Percentiles rank a stretch among this genome's conserved stretches.
phyloP scores from a whole-genome alignment of 2,888 invertebrate genomes.

The Syritta pipiens region DNA sequence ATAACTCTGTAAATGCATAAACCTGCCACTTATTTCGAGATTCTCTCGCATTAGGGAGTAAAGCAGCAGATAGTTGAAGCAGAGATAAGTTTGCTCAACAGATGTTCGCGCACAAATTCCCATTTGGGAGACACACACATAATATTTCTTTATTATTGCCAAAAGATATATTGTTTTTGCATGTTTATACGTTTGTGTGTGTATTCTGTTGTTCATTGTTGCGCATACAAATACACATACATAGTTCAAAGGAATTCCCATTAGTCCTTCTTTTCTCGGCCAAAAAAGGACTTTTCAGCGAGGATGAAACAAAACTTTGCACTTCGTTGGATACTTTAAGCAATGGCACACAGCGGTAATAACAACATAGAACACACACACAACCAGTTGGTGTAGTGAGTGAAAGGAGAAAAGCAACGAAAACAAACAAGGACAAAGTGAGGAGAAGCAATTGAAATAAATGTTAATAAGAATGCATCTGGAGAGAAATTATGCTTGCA shows the following conservation, averaged over 20 bases:
- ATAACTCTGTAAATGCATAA: conserved; percentile 25
- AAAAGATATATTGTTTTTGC: conserved; percentile 54
- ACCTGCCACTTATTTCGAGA: conserved; percentile 32
- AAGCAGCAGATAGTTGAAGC: too few relatives aligned
- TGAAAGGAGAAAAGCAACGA: conserved; percentile 21
- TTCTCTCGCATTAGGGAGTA: not conserved
- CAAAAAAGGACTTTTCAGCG: conserved; percentile 45
- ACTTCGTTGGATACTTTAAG: conserved; percentile 55
- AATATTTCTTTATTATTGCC: conserved; percentile 61
- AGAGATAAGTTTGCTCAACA: conserved; percentile 36
- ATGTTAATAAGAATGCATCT: conserved; percentile 68
- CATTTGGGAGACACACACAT: conserved; percentile 32
- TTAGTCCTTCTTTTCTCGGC: conserved; percentile 56
- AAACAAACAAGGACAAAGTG: conserved; percentile 52
- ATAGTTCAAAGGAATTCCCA: conserved; percentile 65
- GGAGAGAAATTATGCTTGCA: conserved; percentile 44
- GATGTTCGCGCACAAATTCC: conserved; percentile 53
- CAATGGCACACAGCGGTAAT: conserved; percentile 53
- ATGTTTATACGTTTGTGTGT: conserved; percentile 1
- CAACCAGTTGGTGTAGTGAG: conserved; percentile 5
- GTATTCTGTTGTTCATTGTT: not conserved
- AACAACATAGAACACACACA: not conserved
- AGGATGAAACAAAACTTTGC: conserved; percentile 62
- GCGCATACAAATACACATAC: not conserved
- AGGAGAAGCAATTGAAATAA: conserved; percentile 65